A percentile compares a stretch with the other conserved stretches of the same genome.
These are phyloP conservation scores for Drosophila pseudotalamancana DNA, from an alignment of 2,888 invertebrate genomes.

Conservation along the genomic window DNA sequence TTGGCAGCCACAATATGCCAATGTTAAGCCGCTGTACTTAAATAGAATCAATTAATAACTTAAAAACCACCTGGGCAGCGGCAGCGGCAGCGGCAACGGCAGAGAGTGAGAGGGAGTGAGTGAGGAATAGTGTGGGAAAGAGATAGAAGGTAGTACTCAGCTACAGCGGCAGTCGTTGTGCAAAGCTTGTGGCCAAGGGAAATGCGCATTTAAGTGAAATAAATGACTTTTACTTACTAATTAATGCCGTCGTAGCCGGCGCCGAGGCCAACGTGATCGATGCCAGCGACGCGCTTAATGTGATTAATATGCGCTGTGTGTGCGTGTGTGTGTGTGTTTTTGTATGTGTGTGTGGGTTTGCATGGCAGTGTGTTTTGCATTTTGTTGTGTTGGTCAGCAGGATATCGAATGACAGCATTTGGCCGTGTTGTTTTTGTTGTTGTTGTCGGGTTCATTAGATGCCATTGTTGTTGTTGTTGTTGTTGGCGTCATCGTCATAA, in stretches of 20 bases:
- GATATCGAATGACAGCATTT: slow-evolving; percentile 54
- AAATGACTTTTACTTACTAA: slow-evolving; percentile 89
- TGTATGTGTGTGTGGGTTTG: slow-evolving; percentile 9
- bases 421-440: slow-evolving; percentile 20
- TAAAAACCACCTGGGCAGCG: slow-evolving; percentile 68
- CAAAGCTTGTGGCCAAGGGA: slow-evolving; percentile 46
- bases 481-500: slow-evolving; percentile 55
- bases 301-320: slow-evolving; percentile 94
- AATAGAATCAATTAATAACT: slow-evolving; percentile 81
- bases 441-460: slow-evolving; percentile 59
- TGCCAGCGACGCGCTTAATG: slow-evolving; percentile 92
- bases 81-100: neutral
- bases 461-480: slow-evolving; percentile 52
- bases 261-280: slow-evolving; percentile 94
- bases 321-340: slow-evolving; percentile 11
- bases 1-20: slow-evolving; percentile 66
- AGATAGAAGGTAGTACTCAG: slow-evolving; percentile 7
- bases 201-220: slow-evolving; percentile 80
- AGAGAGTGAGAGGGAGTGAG: neutral
- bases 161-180: neutral
- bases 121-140: neutral
- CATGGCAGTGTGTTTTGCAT: slow-evolving; percentile 27
- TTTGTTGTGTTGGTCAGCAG: slow-evolving; percentile 53
- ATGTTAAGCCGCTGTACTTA: slow-evolving; percentile 71
- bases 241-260: slow-evolving; percentile 96